These are phyloP conservation scores for Myocastor coypus DNA, from an alignment of 2,113 vertebrate genomes.

Conservation along the genomic window DNA sequence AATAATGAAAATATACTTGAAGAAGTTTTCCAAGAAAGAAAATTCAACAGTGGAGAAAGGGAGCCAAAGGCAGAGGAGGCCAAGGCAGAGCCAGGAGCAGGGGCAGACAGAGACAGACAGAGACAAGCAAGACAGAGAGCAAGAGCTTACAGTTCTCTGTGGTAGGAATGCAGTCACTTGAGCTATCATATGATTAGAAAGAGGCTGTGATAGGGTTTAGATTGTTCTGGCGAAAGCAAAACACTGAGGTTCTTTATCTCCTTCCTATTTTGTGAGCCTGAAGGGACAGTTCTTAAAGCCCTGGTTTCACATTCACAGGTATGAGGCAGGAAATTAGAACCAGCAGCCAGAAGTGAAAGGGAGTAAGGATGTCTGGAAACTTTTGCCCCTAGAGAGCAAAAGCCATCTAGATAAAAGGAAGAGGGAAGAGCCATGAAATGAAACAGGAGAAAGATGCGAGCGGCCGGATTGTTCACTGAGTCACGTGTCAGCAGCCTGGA, in stretches of 20 bases:
- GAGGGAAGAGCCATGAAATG: not conserved
- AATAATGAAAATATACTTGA: not conserved
- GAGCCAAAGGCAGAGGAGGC: no score
- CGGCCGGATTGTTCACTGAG: not conserved
- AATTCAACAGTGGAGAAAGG: not conserved
- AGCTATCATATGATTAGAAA: slow-evolving; percentile 62
- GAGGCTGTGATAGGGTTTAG: not conserved
- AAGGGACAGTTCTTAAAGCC: slow-evolving; percentile 10
- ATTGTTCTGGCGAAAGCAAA: slow-evolving; percentile 43
- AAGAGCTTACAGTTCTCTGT: not conserved
- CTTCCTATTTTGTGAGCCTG: not conserved
- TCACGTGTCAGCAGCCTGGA: not conserved
- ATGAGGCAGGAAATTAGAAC: slow-evolving; percentile 20
- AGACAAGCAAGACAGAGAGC: not conserved
- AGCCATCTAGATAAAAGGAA: slow-evolving; percentile 4
- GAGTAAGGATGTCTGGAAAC: not conserved
- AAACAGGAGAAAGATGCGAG: not conserved
- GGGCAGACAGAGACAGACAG: not conserved
- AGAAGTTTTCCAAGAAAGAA: not conserved
- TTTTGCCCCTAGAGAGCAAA: slow-evolving; percentile 10
- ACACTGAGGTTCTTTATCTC: slow-evolving; percentile 12
- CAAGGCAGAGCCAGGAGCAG: no score
- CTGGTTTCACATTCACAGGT: not conserved
- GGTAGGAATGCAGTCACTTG: slow-evolving; percentile 22
- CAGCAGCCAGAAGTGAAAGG: not conserved